Conservation (phyloP, 2,888 invertebrate genomes). For the Parascotia fuliginaria region DNA sequence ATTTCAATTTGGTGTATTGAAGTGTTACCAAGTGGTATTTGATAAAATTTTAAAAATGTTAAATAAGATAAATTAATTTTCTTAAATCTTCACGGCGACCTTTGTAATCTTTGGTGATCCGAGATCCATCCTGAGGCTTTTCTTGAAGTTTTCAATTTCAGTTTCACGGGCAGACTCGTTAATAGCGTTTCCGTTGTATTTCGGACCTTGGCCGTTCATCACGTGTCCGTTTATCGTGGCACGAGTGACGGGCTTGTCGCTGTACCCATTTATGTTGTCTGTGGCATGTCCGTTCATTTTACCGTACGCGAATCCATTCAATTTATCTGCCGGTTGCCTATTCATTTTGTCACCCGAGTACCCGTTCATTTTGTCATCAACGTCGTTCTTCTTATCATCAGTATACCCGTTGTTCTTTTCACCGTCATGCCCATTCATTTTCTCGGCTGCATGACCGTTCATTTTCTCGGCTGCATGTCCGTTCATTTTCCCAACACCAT, state of each 20-base stretch:
- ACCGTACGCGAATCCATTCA: constrained; percentile 38
- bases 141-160: constrained; percentile 54
- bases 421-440: constrained; percentile 39
- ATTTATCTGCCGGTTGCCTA: constrained; percentile 43
- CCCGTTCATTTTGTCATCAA: constrained; percentile 37
- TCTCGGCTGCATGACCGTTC: constrained; percentile 45
- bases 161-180: constrained; percentile 48
- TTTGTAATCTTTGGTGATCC: constrained; percentile 81
- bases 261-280: constrained; percentile 51
- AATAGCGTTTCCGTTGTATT: constrained; percentile 38
- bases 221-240: constrained; percentile 48
- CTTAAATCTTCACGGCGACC: constrained; percentile 77
- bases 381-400: constrained; percentile 18
- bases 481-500: constrained; percentile 24
- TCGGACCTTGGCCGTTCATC: constrained; percentile 35
- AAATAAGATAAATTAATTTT: constrained; percentile 49
- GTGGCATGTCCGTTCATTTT: constrained; percentile 48
- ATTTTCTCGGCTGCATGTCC: constrained; percentile 24
- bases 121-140: constrained; percentile 67
- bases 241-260: constrained; percentile 45
- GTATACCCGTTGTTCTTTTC: constrained; percentile 4
- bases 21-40: constrained; percentile 74
- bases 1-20: constrained; percentile 63
- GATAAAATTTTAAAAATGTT: constrained; percentile 65
- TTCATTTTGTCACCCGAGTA: constrained; percentile 47